Evolutionary conservation across 2,113 vertebrate species (phyloP).

Genomic region (Pseudorectes ferrugineus): DNA sequence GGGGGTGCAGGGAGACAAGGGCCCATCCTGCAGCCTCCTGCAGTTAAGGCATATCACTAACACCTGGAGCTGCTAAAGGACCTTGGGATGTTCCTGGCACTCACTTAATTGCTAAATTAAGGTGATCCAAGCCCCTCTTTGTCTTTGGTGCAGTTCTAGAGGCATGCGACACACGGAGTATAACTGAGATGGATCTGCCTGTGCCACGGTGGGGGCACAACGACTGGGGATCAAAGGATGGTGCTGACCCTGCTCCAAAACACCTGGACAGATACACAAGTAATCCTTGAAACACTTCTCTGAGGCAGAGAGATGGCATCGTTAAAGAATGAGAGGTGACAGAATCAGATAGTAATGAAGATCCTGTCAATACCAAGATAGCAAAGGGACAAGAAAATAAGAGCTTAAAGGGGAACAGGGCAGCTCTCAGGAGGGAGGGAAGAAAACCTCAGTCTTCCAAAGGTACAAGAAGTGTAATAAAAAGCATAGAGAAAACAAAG

Average conservation of each 20-base stretch:
- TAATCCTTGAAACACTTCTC: not conserved
- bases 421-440: not conserved
- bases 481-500: not conserved
- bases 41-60: not conserved
- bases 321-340: not conserved
- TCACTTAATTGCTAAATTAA: not conserved
- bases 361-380: not conserved
- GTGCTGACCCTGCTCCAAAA: not conserved
- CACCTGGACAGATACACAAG: not conserved
- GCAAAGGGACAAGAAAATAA: not conserved
- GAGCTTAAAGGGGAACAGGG: not conserved
- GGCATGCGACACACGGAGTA: not conserved
- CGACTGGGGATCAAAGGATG: not conserved
- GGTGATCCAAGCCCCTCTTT: not conserved
- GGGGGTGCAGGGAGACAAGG: not conserved
- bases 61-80: not conserved
- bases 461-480: not conserved
- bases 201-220: rapidly evolving
- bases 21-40: not conserved
- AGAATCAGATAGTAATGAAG: not conserved
- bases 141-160: not conserved
- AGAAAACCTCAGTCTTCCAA: not conserved
- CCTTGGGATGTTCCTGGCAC: not conserved
- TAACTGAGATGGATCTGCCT: not conserved
- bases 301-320: not conserved